Evolutionary conservation across 1,140 invertebrate genomes (phyloP).

Genomic region (Sitodiplosis mosellana): DNA sequence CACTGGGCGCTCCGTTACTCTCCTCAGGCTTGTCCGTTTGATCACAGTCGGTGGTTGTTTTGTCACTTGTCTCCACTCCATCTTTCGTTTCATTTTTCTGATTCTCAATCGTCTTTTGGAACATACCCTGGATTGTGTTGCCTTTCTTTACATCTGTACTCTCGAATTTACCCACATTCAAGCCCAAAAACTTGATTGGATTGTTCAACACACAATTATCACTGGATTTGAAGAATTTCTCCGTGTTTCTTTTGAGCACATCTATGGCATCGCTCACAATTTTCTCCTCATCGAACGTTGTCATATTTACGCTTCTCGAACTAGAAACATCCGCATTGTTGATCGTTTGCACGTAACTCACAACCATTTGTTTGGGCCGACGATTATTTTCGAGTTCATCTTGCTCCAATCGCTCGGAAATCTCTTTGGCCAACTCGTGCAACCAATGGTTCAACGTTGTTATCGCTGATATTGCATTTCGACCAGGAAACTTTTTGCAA

Average conservation of each 20-base stretch:
- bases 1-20: conserved; percentile 5
- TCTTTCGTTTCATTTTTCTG: conserved; percentile 13
- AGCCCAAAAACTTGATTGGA: conserved; percentile 47
- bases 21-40: conserved; percentile 15
- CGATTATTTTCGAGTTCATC: conserved; percentile 56
- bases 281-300: conserved; percentile 35
- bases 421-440: conserved; percentile 56
- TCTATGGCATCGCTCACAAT: conserved; percentile 35
- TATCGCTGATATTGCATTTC: conserved; percentile 47
- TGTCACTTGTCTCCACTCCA: too few species aligned
- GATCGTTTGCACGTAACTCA: conserved; percentile 36
- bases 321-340: conserved; percentile 38
- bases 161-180: conserved; percentile 65
- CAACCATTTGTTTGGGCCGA: conserved; percentile 41
- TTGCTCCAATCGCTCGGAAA: conserved; percentile 65
- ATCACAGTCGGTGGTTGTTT: too few species aligned
- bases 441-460: conserved; percentile 68
- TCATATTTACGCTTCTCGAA: conserved; percentile 28
- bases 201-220: conserved; percentile 27
- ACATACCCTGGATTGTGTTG: conserved; percentile 24
- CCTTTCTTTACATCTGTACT: conserved; percentile 32
- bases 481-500: conserved; percentile 83
- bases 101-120: conserved; percentile 11
- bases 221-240: conserved; percentile 18
- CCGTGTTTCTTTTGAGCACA: conserved; percentile 35